Evolutionary conservation across 2,797 vertebrate species (phyloP).

Genomic region (Clamator glandarius): DNA sequence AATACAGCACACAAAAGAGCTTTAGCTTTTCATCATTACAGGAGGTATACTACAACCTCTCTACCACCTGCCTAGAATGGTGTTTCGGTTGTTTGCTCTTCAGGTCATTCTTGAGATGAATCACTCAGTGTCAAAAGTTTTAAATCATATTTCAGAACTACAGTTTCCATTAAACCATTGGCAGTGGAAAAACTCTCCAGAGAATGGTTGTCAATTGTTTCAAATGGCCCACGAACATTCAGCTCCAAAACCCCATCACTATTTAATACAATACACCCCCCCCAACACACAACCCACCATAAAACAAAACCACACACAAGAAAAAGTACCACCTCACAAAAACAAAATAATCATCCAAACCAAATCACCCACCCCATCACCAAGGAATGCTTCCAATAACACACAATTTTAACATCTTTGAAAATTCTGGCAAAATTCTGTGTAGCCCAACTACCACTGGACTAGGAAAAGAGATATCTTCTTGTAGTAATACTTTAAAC

Average conservation of each 20-base stretch:
- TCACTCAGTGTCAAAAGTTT: not conserved
- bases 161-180: not conserved
- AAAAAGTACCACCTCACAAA: not conserved
- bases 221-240: not conserved
- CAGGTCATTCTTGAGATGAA: not conserved
- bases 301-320: not conserved
- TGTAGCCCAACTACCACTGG: not conserved
- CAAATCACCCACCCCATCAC: not conserved
- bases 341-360: not conserved
- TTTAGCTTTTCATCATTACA: not conserved
- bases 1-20: not conserved
- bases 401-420: not conserved
- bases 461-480: not conserved
- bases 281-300: too few relatives aligned
- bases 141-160: not conserved
- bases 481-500: rapidly evolving
- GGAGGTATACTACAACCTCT: not conserved
- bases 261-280: not conserved
- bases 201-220: not conserved
- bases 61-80: not conserved
- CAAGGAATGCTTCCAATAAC: not conserved
- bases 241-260: not conserved
- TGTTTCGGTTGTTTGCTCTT: not conserved
- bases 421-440: not conserved
- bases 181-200: not conserved